Conservation (phyloP, 2,797 vertebrate species). For the Heliangelus exortis region DNA sequence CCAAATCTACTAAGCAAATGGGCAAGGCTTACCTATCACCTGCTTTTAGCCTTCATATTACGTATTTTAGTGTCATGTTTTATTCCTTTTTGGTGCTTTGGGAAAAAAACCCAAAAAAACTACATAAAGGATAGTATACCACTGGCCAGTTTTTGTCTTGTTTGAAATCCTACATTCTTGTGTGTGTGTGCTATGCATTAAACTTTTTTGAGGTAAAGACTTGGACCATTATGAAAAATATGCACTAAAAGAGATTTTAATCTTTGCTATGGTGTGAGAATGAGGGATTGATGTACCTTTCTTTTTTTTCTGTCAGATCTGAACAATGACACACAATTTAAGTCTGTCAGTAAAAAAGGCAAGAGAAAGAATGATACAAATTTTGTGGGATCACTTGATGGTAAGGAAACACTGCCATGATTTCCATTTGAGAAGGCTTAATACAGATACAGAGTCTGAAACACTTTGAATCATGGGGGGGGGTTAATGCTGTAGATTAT, state of each 20-base stretch:
- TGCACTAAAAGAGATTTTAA: not conserved
- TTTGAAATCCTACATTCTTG: not conserved
- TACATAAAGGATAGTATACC: not conserved
- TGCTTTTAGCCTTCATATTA: not conserved
- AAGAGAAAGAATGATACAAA: slow-evolving; percentile 82
- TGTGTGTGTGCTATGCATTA: not conserved
- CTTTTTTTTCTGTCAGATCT: slow-evolving; percentile 30
- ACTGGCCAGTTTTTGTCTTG: not conserved
- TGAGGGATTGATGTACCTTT: not conserved
- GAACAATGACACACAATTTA: slow-evolving; percentile 2
- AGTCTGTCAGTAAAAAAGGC: slow-evolving; percentile 69
- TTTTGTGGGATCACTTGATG: slow-evolving; percentile 75
- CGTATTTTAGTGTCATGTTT: not conserved
- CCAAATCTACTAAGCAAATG: not conserved
- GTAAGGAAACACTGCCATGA: slow-evolving; percentile 64
- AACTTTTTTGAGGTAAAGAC: not conserved
- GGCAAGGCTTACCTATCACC: not conserved
- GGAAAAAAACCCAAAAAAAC: not conserved
- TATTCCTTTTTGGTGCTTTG: not conserved
- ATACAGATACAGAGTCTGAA: not conserved
- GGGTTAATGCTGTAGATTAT: not conserved
- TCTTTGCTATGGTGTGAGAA: not conserved
- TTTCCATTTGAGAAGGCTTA: not conserved
- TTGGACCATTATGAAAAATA: not conserved
- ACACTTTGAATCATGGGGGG: not conserved